Base-by-base conservation (phyloP, 2,888 invertebrate species). In the Margaritifera margaritifera region DNA sequence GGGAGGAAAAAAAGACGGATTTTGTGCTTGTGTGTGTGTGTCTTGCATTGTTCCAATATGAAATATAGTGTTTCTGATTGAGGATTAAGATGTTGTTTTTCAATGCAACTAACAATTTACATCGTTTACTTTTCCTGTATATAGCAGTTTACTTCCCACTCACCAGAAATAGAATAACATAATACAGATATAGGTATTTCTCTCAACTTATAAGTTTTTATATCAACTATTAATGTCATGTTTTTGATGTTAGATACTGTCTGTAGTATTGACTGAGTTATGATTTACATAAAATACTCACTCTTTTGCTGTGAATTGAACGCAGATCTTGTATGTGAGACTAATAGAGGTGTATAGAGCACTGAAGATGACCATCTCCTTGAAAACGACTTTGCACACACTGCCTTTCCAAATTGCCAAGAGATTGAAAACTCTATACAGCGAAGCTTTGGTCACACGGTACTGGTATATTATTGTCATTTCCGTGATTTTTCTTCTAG, bases 301-400 rank as follows among this genome's bases (percentile, higher is more conserved):
- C 95, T 90, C 91, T 91, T 94, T 71, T 95, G 93, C 0, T 91
- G 87, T 2, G 92, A 92, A 86, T 93, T 91, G 77, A 97, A 91
- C 27, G 92, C 90, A 84, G 94, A 92, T 74, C 95, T n/a, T 92
- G 90, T 97, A 97, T 4, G 93, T 91, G 76, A 95, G 89, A 89
- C 94, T 96, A 77, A 97, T 92, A 57, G 92, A 84, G 86, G 96
- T 95, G 89, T 96, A 97, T 66, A 94, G 89, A 53, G 93, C 90
- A 73, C 95, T 92, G n/a, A n/a, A n/a, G 65, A 95, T 92, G 50
- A 95, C 87, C 65, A 97, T 92, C 89, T 97, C 97, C 80, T 95
- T 92, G 96, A 96, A 97, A 74, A 97, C 94, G 97, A 91, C n/a
- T 91, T 97, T 97, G 93, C 97, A 97, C 84, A 97, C 95, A 89